These are phyloP conservation scores for Cyclargus thomasi DNA, from an alignment of 1,140 invertebrate genomes.

Conservation along the genomic window DNA sequence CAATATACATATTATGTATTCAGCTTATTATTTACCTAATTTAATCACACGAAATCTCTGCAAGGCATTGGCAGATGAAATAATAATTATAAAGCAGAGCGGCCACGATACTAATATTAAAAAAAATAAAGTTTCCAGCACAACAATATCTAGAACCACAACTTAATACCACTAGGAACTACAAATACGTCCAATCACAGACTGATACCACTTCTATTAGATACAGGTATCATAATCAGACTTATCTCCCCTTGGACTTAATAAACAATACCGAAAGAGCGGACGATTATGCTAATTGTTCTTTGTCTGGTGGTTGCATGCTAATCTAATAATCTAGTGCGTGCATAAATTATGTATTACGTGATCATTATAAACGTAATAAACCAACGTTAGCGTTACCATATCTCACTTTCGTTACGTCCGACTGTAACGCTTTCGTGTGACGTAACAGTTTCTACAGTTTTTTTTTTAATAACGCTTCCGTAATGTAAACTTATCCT, in stretches of 20 bases:
- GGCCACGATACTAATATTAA: too few relatives aligned
- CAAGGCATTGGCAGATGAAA: too few relatives aligned
- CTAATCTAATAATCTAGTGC: not conserved
- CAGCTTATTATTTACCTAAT: too few relatives aligned
- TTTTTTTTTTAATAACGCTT: constrained; percentile 4
- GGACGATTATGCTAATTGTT: constrained; percentile 5
- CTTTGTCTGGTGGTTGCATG: not conserved
- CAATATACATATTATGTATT: too few relatives aligned
- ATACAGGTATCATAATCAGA: not conserved
- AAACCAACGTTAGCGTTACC: constrained; percentile 12
- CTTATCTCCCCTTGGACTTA: not conserved
- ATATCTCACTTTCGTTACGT: constrained; percentile 47
- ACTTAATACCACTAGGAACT: not conserved
- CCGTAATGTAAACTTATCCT: constrained; percentile 3
- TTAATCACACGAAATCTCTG: too few relatives aligned
- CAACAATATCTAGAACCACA: too few relatives aligned
- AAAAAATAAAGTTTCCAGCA: not conserved
- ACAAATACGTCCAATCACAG: not conserved
- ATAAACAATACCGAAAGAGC: not conserved
- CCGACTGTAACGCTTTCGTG: constrained; percentile 43
- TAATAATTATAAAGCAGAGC: too few relatives aligned
- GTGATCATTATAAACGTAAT: constrained; percentile 13
- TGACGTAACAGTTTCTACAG: constrained; percentile 36
- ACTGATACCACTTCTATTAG: not conserved
- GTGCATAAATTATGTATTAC: constrained; percentile 6